phyloP scores from a whole-genome alignment of 2,797 vertebrate species.

The Artibeus jamaicensis region DNA sequence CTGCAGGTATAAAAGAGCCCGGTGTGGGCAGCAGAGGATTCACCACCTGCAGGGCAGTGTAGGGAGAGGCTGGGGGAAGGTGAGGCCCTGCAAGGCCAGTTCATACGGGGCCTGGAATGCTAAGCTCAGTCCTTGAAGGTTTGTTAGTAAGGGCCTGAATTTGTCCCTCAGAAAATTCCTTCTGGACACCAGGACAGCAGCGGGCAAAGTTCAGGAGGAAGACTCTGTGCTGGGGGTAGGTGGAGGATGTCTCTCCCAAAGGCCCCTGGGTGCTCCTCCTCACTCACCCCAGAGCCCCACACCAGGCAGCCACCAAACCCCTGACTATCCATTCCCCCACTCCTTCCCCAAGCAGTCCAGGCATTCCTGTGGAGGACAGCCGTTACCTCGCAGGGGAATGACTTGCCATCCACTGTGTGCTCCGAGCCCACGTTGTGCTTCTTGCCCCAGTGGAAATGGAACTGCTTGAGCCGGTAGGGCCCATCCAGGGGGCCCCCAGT shows the following conservation, averaged over 20 bases:
- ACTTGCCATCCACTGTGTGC: slow-evolving; percentile 91
- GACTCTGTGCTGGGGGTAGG: not conserved
- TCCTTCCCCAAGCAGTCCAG: not conserved
- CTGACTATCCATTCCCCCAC: not conserved
- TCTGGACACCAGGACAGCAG: not conserved
- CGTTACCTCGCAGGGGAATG: slow-evolving; percentile 92
- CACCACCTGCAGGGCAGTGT: not conserved
- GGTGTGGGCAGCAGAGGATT: not conserved
- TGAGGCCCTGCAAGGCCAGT: not conserved
- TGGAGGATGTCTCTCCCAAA: not conserved
- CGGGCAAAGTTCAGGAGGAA: not conserved
- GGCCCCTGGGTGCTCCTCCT: not conserved
- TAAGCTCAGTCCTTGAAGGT: not conserved
- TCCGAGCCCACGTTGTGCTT: slow-evolving; percentile 92
- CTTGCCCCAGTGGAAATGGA: slow-evolving; percentile 98
- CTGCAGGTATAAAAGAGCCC: not conserved
- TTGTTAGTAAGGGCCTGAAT: not conserved
- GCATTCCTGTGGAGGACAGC: not conserved
- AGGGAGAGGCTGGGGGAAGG: not conserved
- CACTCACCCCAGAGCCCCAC: not conserved
- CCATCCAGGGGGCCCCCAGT: slow-evolving; percentile 91
- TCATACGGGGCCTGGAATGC: not conserved
- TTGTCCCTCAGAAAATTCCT: not conserved
- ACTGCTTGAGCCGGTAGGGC: slow-evolving; percentile 94
- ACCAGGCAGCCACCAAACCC: not conserved